Evolutionary conservation across 2,888 invertebrate species (phyloP).

Genomic region (Oegoconia quadripuncta): DNA sequence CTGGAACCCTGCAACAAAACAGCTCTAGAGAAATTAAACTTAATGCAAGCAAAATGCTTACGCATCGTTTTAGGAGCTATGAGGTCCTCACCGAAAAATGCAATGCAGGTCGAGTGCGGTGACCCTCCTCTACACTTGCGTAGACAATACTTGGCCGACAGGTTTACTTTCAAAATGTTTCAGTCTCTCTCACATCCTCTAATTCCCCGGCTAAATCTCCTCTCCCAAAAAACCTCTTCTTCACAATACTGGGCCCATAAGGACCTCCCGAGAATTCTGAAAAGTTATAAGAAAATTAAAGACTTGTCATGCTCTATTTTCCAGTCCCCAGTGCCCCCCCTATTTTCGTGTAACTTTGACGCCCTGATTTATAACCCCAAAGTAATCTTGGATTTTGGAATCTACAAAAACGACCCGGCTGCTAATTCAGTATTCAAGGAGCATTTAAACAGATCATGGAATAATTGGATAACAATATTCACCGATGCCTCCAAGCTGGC

Average conservation of each 20-base stretch:
- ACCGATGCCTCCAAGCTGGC: slow-evolving; percentile 10
- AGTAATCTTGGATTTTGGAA: not conserved
- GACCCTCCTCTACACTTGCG: slow-evolving; percentile 8
- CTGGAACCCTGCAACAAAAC: slow-evolving; percentile 19
- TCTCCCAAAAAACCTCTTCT: not conserved
- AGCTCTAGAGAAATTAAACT: slow-evolving; percentile 6
- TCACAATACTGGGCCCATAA: not conserved
- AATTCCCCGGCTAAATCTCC: not conserved
- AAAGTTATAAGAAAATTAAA: not conserved
- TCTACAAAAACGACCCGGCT: not conserved
- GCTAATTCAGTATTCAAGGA: not conserved
- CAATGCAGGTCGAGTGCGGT: slow-evolving; percentile 10
- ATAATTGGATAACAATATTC: not conserved
- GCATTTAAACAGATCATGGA: not conserved
- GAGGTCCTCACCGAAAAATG: slow-evolving; percentile 24
- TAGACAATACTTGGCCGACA: slow-evolving; percentile 9
- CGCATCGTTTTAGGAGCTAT: slow-evolving; percentile 23
- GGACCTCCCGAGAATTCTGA: not conserved
- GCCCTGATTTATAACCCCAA: not conserved
- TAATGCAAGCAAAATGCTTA: slow-evolving; percentile 22
- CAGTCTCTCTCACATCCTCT: not conserved
- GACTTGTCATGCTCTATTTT: not conserved
- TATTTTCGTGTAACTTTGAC: not conserved
- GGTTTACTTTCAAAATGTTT: not conserved
- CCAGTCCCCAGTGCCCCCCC: not conserved